phyloP scores from a whole-genome alignment of 1,140 invertebrate genomes.

The Nilaparvata lugens region DNA sequence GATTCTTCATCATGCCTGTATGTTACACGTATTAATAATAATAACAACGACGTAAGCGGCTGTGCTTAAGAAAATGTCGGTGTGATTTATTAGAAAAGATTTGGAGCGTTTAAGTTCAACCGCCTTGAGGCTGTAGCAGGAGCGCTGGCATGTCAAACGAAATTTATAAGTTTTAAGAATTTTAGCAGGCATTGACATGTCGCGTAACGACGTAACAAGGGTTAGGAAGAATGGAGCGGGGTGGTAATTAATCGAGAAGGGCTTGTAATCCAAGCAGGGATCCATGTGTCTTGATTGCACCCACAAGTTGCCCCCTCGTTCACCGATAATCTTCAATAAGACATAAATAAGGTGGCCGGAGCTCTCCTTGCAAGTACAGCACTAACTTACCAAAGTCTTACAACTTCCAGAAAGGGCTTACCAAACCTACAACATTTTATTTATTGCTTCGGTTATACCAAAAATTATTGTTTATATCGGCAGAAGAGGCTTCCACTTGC shows the following conservation, averaged over 20 bases:
- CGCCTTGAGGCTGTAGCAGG: neutral
- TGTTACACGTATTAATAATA: no score
- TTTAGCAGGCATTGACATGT: neutral
- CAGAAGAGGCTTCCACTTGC: neutral
- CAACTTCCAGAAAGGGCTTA: constrained; percentile 11
- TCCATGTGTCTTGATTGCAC: constrained; percentile 10
- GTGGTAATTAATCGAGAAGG: constrained; percentile 5
- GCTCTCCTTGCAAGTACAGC: constrained; percentile 9
- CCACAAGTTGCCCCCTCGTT: constrained; percentile 1
- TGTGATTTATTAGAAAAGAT: constrained; percentile 1
- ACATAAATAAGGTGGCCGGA: constrained; percentile 12
- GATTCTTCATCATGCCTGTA: no score
- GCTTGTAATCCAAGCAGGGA: constrained; percentile 1
- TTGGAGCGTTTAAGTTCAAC: neutral
- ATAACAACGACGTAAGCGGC: no score
- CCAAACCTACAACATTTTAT: constrained; percentile 9
- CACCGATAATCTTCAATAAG: constrained; percentile 10
- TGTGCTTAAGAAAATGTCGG: no score
- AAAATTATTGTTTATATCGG: constrained; percentile 12
- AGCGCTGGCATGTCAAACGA: neutral
- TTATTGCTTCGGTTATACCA: constrained; percentile 9
- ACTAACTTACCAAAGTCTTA: constrained; percentile 12
- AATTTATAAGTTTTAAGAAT: constrained; percentile 3
- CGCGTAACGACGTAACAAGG: neutral
- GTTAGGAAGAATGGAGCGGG: neutral